These are phyloP conservation scores for Drosophila suzukii DNA, from an alignment of 1,140 invertebrate species.

Conservation along the genomic window DNA sequence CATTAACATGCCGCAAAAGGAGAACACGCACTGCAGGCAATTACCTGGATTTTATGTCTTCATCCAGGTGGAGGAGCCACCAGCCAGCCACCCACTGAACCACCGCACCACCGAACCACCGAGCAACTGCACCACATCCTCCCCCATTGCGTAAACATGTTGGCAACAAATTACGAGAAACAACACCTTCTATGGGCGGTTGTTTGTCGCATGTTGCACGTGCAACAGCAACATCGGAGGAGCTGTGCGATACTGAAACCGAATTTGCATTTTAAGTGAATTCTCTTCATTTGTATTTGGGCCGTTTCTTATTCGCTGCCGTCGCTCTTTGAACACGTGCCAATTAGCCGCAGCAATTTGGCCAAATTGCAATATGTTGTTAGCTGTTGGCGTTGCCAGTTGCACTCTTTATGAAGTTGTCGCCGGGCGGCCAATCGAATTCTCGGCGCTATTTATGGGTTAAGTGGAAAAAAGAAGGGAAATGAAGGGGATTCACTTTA, in stretches of 20 bases:
- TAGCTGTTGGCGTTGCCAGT: constrained; percentile 68
- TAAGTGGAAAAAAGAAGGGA: background rate
- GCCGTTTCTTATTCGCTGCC: constrained; percentile 32
- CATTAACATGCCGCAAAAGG: constrained; percentile 65
- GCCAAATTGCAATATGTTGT: constrained; percentile 81
- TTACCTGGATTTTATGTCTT: constrained; percentile 67
- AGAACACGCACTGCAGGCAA: constrained; percentile 61
- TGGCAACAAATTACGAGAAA: constrained; percentile 74
- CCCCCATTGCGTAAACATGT: constrained; percentile 65
- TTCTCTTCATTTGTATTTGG: constrained; percentile 78
- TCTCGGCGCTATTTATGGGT: constrained; percentile 55
- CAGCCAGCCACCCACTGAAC: constrained; percentile 10
- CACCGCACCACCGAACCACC: constrained; percentile 12
- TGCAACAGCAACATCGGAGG: constrained; percentile 37
- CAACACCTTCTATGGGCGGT: constrained; percentile 43
- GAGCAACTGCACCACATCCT: background rate
- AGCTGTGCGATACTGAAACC: constrained; percentile 9
- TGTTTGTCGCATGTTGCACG: constrained; percentile 35
- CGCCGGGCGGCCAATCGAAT: constrained; percentile 29
- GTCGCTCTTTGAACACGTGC: constrained; percentile 63
- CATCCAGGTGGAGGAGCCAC: constrained; percentile 39
- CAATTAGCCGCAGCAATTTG: constrained; percentile 79
- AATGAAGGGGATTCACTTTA: background rate
- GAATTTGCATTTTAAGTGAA: constrained; percentile 80
- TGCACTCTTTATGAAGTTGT: constrained; percentile 75